Conservation (phyloP, 2,888 invertebrate genomes). For the Hyles lineata region DNA sequence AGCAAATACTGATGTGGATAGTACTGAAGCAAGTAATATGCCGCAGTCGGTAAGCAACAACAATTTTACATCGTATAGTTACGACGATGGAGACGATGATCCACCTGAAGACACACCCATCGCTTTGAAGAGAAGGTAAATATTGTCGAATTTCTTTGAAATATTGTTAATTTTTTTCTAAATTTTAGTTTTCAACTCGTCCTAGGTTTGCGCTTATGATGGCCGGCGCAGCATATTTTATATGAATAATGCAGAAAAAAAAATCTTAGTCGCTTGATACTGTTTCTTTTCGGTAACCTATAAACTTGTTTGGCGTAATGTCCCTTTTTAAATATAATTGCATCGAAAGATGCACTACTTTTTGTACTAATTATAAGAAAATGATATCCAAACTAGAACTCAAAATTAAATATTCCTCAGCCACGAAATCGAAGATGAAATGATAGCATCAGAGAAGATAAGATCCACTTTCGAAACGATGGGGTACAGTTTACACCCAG, state of each 20-base stretch:
- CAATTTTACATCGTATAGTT: slow-evolving; percentile 53
- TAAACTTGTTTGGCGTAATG: too few species aligned
- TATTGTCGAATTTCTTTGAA: background rate
- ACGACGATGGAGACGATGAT: slow-evolving; percentile 77
- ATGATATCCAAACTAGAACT: background rate
- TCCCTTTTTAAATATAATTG: too few species aligned
- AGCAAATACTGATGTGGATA: slow-evolving; percentile 41
- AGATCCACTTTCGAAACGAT: slow-evolving; percentile 87
- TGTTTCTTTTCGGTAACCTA: too few species aligned
- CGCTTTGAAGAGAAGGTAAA: slow-evolving; percentile 31
- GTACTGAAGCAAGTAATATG: slow-evolving; percentile 35
- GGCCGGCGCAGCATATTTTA: background rate
- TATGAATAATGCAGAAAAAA: too few species aligned
- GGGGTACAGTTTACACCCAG: slow-evolving; percentile 78
- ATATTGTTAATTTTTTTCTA: background rate
- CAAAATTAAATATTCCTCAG: slow-evolving; percentile 60
- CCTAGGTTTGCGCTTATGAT: too few species aligned
- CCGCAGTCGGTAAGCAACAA: slow-evolving; percentile 48
- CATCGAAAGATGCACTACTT: too few species aligned
- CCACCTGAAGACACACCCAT: slow-evolving; percentile 81
- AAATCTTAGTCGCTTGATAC: too few species aligned
- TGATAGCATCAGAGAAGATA: slow-evolving; percentile 81
- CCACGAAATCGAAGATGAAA: slow-evolving; percentile 83
- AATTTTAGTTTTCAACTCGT: background rate
- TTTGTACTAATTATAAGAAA: too few species aligned